Evolutionary conservation across 2,797 vertebrate species (phyloP).

Genomic region (Lacerta bilineata): DNA sequence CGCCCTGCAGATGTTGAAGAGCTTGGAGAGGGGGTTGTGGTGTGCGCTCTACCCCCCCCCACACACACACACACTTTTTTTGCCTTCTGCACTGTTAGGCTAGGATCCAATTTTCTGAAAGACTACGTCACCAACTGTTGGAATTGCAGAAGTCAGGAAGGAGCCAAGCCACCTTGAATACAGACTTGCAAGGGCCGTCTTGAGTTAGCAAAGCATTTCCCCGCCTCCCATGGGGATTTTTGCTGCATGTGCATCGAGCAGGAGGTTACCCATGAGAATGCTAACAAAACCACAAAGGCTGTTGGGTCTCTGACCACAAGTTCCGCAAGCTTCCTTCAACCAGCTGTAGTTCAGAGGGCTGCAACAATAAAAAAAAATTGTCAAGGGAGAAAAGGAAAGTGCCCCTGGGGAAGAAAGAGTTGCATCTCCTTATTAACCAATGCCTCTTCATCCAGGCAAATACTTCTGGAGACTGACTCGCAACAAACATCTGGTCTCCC

Average conservation of each 20-base stretch:
- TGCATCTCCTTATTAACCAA: background rate
- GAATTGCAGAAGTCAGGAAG: constrained; percentile 34
- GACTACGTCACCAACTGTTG: constrained; percentile 35
- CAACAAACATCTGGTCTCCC: constrained; percentile 94
- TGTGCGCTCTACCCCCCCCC: no score
- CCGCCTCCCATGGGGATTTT: no score
- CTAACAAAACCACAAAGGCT: background rate
- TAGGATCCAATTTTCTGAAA: constrained; percentile 55
- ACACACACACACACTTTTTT: constrained; percentile 12
- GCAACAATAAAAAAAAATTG: no score
- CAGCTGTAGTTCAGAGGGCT: background rate
- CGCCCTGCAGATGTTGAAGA: constrained; percentile 61
- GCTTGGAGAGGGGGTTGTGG: constrained; percentile 4
- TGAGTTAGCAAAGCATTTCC: constrained; percentile 9
- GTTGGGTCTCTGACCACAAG: background rate
- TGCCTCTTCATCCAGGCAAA: constrained; percentile 82
- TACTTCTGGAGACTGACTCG: constrained; percentile 96
- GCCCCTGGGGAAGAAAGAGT: no score
- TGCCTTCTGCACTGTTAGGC: constrained; percentile 56
- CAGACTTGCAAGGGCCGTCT: constrained; percentile 34
- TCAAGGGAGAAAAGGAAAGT: background rate
- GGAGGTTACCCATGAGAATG: background rate
- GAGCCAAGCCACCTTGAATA: constrained; percentile 14
- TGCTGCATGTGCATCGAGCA: background rate
- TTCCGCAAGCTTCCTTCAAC: no score